Base-by-base conservation (phyloP, 2,797 vertebrate species). In the Peromyscus melanophrys region DNA sequence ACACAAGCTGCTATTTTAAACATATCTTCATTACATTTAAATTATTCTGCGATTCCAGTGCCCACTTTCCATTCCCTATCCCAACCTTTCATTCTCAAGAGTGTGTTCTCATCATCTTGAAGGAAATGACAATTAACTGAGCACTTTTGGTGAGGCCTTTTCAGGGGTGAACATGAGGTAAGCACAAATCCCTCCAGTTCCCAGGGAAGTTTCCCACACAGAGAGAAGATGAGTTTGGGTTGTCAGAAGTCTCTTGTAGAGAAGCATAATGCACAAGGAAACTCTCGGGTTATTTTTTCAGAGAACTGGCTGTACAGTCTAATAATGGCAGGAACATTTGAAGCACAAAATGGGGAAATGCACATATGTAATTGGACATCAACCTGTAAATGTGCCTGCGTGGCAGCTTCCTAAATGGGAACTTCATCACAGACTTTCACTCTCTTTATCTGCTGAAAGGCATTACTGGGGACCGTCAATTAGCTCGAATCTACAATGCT, bases 21-120 rank as follows among this genome's bases (percentile, higher is more conserved):
- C 95, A 67, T 67, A 89, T 92, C 94, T 98, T 97, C 63, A 95
- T 97, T 92, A 96, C 17, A n/a, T 93, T 96, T 95, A 61, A 90
- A 91, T 61, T 95, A 97, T 93, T 95, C 63, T 94, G n/a, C 73
- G 88, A 95, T 89, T 90, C 59, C 40, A 92, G 71, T 67, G 59
- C 71, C 6, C 14, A 34, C 71, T 77, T 57, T 29, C 52, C 67
- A 73, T 31, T 17, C 23, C 25, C 67, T 57, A 12, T 2, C n/a
- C 69, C 13, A 37, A 92, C 82, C 82, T 93, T 85, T 95, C 67
- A 40, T 97, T 96, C 52, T 96, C n/a, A 81, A 67, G 73, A 83
- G 83, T 63, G 40, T 27, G 75, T n/a, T 96, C 69, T 92, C 46
- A 87, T 90, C 65, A 95, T 95, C 46, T 81, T 86, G 63, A 94